Evolutionary conservation across 2,888 invertebrate species (phyloP), one percentile per base, ranked within the genome.

Genomic region (Synergus japonicus): DNA sequence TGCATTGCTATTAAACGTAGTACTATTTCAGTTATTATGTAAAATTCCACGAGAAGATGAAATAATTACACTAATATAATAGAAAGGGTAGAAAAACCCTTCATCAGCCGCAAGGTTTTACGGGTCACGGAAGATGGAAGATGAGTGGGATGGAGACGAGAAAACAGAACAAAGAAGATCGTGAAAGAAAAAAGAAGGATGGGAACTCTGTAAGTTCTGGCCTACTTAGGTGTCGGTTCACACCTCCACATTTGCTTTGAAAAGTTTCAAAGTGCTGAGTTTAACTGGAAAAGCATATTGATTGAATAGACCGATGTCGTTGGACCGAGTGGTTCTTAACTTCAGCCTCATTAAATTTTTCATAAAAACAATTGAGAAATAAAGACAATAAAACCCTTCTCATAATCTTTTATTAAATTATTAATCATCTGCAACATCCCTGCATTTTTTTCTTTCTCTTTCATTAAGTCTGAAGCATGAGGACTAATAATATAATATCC

Each of bases 271-370:
- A 69, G 76, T 79, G 76, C 80, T 76, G 81, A 79, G 83, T 81
- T 83, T 78, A 81, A 83, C 81, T 81, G 81, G 78, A 60, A 81
- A 80, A 81, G 80, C 81, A 81, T 77, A 78, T 78, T 67, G 78
- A 81, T 83, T 78, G 77, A 79, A 54, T n/a, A n/a, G 15, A 9
- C 49, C 15, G n/a, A 15, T 15, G 46, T 69, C n/a, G 46, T 29
- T 29, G 29, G 13, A 46, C 29, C 29, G 29, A 69, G 69, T 69
- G 29, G 49, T 29, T 46, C 44, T 22, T 69, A 69, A 69, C 46
- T 69, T 69, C 18, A 69, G 46, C 29, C 46, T 46, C 13, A 69
- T 69, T 46, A 46, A 29, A 29, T 46, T 69, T 69, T 69, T 54
- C 1, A 54, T 54, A 15, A 8, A n/a, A 15, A 54, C 37, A 37